Conservation (phyloP, 2,113 vertebrate genomes). For the Hyaena hyaena region DNA sequence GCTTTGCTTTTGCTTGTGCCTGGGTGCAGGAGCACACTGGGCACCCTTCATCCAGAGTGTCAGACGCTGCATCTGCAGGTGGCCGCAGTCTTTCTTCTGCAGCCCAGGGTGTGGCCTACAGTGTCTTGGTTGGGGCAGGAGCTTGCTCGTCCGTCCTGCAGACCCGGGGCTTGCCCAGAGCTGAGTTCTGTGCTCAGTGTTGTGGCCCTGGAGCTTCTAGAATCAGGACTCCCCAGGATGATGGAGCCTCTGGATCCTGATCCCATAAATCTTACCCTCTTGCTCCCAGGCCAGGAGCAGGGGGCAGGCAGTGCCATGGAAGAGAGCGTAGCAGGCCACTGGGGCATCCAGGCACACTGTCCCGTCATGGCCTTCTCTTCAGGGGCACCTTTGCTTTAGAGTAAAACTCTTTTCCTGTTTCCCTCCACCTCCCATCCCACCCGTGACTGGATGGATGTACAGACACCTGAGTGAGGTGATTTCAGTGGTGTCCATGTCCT, state of each 20-base stretch:
- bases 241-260: not conserved
- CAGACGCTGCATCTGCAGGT: rapidly evolving
- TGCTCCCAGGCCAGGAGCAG: not conserved
- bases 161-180: not conserved
- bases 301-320: not conserved
- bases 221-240: not conserved
- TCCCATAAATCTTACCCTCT: not conserved
- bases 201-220: not conserved
- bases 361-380: not conserved
- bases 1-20: not conserved
- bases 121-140: not conserved
- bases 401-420: not conserved
- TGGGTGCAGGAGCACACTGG: not conserved
- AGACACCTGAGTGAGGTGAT: not conserved
- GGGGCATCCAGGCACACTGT: no score
- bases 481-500: rapidly evolving
- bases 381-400: not conserved
- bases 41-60: not conserved
- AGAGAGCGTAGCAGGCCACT: not conserved
- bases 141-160: not conserved
- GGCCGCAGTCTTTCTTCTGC: not conserved
- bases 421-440: not conserved
- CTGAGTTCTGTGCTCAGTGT: no score
- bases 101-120: not conserved
- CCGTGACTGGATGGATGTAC: rapidly evolving